A percentile compares a stretch with the other conserved stretches of the same genome.
phyloP scores from a whole-genome alignment of 2,888 invertebrate genomes.

The Troides helena region DNA sequence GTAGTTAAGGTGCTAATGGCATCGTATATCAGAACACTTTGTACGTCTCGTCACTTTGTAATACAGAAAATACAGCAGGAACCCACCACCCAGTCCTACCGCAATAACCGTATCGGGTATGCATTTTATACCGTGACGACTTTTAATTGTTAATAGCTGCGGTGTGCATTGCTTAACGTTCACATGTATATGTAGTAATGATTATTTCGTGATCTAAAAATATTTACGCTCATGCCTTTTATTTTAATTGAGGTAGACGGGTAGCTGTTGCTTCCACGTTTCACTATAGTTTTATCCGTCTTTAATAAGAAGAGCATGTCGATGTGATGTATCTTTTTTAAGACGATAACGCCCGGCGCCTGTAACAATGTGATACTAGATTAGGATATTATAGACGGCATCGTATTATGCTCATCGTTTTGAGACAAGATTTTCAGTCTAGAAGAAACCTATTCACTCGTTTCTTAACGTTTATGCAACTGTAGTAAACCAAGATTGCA shows the following conservation, averaged over 20 bases:
- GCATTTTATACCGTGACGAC: constrained; percentile 15
- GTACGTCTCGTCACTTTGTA: neutral
- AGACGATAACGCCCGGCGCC: no score
- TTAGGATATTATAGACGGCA: no score
- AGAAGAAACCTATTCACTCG: no score
- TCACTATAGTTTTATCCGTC: neutral
- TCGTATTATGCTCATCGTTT: no score
- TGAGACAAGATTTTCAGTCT: no score
- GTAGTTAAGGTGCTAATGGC: no score
- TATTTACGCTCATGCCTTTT: neutral
- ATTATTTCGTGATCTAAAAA: neutral
- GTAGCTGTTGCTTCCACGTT: constrained; percentile 5
- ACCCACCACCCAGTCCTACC: neutral
- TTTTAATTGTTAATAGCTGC: constrained; percentile 15
- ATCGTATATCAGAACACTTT: neutral
- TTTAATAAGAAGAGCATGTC: neutral
- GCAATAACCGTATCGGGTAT: constrained; percentile 14
- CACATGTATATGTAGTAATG: neutral
- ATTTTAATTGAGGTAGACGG: neutral
- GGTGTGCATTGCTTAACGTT: constrained; percentile 5
- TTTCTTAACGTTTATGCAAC: no score
- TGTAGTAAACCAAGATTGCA: no score
- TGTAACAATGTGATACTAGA: no score
- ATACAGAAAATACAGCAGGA: neutral
- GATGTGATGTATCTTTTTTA: no score